These are phyloP conservation scores for Lamprologus callipterus DNA, from an alignment of 2,113 vertebrate genomes.

Conservation along the genomic window DNA sequence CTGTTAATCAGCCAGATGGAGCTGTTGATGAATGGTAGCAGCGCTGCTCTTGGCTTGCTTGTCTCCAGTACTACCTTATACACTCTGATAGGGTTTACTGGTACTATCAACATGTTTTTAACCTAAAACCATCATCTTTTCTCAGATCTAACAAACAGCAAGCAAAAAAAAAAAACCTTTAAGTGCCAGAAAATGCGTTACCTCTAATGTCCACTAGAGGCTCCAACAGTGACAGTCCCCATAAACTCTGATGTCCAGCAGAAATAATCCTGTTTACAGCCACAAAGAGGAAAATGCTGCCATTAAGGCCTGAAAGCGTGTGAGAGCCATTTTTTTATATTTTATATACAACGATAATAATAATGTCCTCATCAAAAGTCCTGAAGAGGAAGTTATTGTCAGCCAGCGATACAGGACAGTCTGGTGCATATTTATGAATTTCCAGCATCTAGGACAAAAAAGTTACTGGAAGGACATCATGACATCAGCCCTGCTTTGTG, in stretches of 20 bases:
- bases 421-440: neutral
- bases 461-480: neutral
- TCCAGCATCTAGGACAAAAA: neutral
- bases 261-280: neutral
- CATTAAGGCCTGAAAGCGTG: neutral
- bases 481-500: neutral
- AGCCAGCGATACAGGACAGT: neutral
- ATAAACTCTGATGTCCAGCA: neutral
- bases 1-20: neutral
- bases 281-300: neutral
- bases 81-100: neutral
- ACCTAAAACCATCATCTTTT: neutral
- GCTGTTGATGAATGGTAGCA: neutral
- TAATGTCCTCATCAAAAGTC: neutral
- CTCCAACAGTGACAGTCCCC: neutral
- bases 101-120: too few species aligned
- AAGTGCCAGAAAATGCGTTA: neutral
- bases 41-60: neutral
- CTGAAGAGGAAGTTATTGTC: neutral
- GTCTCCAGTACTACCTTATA: neutral
- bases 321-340: accelerated
- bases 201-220: neutral
- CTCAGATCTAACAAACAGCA: neutral
- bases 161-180: neutral
- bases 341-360: neutral